These are phyloP conservation scores for Peromyscus polionotus DNA, from an alignment of 2,113 vertebrate genomes.

Conservation along the genomic window DNA sequence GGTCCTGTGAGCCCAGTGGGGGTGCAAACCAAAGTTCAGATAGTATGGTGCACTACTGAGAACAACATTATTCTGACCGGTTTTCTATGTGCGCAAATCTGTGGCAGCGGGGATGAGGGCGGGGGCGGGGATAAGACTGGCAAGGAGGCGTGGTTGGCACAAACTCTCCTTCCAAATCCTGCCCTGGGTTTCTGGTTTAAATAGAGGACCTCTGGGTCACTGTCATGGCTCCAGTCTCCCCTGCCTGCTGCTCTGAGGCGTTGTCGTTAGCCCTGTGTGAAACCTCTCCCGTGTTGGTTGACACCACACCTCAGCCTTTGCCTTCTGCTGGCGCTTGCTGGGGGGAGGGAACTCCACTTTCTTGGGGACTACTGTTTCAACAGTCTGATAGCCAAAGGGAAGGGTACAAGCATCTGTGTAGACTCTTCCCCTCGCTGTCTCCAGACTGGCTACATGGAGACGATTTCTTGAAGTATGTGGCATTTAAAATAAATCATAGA, in stretches of 20 bases:
- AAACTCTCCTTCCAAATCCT: neutral
- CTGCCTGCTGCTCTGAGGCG: neutral
- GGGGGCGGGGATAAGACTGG: neutral
- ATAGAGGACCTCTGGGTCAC: neutral
- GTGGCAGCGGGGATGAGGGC: neutral
- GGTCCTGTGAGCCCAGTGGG: neutral
- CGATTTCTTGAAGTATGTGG: conserved; percentile 8
- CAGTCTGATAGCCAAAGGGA: neutral
- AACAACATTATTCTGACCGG: neutral
- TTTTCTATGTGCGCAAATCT: neutral
- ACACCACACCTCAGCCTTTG: neutral
- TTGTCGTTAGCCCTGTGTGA: neutral
- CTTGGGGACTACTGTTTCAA: neutral
- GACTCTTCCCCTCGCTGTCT: neutral
- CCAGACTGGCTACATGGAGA: neutral
- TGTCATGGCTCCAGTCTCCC: neutral
- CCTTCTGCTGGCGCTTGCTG: neutral
- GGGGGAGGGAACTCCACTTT: neutral
- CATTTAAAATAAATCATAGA: conserved; percentile 30
- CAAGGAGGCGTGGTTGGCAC: neutral
- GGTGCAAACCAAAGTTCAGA: neutral
- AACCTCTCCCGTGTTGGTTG: neutral
- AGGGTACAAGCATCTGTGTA: neutral
- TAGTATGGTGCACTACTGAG: neutral
- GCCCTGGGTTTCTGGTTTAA: neutral